Conservation (phyloP, 2,888 invertebrate genomes). For the Homarus gammarus region DNA sequence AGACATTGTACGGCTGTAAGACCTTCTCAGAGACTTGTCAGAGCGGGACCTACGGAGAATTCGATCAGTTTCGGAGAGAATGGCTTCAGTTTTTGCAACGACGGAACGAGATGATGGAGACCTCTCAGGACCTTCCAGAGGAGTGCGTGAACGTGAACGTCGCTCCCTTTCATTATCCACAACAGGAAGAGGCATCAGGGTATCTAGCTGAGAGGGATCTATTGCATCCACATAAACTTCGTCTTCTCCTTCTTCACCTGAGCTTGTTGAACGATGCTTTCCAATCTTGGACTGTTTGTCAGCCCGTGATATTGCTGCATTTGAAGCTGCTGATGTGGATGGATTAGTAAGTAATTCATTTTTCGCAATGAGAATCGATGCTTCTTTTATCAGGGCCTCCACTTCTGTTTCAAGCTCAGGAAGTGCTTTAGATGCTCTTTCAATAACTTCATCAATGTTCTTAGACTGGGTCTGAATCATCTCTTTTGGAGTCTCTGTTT, state of each 20-base stretch:
- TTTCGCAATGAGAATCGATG: conserved; percentile 19
- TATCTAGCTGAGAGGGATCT: conserved; percentile 70
- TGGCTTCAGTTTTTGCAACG: conserved; percentile 67
- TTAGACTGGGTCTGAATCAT: neutral
- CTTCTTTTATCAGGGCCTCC: conserved; percentile 40
- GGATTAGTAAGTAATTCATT: neutral
- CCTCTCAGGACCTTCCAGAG: conserved; percentile 52
- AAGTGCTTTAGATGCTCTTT: neutral
- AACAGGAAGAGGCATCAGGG: conserved; percentile 72
- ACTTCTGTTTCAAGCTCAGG: conserved; percentile 53
- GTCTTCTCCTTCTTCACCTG: conserved; percentile 41
- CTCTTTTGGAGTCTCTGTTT: neutral
- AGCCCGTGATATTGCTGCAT: neutral
- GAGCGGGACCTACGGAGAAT: conserved; percentile 74
- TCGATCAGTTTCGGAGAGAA: conserved; percentile 72
- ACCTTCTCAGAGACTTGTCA: conserved; percentile 71
- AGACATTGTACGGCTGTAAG: conserved; percentile 70
- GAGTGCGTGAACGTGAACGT: conserved; percentile 62
- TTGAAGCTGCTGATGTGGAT: neutral
- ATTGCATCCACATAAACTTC: conserved; percentile 70
- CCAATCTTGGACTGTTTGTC: neutral
- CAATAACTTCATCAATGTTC: neutral
- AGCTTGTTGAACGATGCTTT: neutral
- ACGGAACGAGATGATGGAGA: conserved; percentile 61
- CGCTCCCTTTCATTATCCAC: conserved; percentile 49